Percentiles rank a stretch among this genome's conserved stretches.
Evolutionary conservation across 1,140 invertebrate species (phyloP).

Genomic region (Drosophila quadrilineata): DNA sequence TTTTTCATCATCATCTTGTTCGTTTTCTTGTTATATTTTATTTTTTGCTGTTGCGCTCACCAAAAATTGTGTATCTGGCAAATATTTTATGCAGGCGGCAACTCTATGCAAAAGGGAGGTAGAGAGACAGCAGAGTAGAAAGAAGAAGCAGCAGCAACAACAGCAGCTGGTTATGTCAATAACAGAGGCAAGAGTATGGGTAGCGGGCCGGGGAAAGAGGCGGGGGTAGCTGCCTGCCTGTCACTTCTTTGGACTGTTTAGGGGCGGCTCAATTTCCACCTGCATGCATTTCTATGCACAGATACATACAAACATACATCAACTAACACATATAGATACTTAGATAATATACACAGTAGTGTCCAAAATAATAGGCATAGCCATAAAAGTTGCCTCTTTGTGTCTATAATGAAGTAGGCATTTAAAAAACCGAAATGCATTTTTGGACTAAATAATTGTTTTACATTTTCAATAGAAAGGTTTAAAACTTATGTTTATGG

Average conservation of each 20-base stretch:
- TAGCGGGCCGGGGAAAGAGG: background rate
- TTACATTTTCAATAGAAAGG: too few relatives aligned
- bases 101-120: background rate
- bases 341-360: background rate
- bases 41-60: conserved; percentile 32
- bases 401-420: too few relatives aligned
- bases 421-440: too few relatives aligned
- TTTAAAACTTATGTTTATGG: too few relatives aligned
- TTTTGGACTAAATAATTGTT: too few relatives aligned
- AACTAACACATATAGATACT: conserved; percentile 1
- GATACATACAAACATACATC: conserved; percentile 6
- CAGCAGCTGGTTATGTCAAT: background rate
- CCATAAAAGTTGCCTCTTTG: too few relatives aligned
- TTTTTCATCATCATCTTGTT: conserved; percentile 25
- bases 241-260: too few relatives aligned
- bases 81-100: conserved; percentile 69
- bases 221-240: background rate
- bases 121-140: background rate
- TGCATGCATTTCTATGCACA: conserved; percentile 12
- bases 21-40: conserved; percentile 1
- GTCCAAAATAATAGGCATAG: too few relatives aligned
- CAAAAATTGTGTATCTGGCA: conserved; percentile 71
- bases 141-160: background rate
- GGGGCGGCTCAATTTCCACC: too few relatives aligned
- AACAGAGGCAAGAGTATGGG: background rate